These are phyloP conservation scores for Drosophila paranaensis DNA, from an alignment of 2,888 invertebrate genomes.

Conservation along the genomic window DNA sequence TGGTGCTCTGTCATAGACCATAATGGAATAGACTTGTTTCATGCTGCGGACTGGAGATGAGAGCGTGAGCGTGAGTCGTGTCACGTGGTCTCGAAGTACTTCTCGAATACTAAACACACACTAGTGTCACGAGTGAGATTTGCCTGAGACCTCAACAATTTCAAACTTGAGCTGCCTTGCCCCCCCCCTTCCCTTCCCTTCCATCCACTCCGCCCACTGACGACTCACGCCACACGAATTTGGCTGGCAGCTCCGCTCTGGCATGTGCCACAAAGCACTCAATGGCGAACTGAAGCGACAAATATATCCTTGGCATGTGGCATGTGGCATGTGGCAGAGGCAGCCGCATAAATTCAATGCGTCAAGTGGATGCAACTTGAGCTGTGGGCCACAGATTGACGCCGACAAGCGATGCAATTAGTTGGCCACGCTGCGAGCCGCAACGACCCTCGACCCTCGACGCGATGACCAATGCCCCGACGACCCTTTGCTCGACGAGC, in stretches of 20 bases:
- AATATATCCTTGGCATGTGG: slow-evolving; percentile 53
- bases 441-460: neutral
- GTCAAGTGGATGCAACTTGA: slow-evolving; percentile 52
- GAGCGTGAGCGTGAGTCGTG: slow-evolving; percentile 13
- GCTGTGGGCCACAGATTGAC: slow-evolving; percentile 51
- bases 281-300: slow-evolving; percentile 42
- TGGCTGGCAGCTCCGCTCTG: slow-evolving; percentile 17
- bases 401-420: slow-evolving; percentile 55
- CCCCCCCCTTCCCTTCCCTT: no score
- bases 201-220: neutral
- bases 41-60: neutral
- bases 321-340: slow-evolving; percentile 29
- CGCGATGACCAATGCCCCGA: slow-evolving; percentile 12
- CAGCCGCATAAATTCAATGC: slow-evolving; percentile 55
- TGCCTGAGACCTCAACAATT: no score
- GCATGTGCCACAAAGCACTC: slow-evolving; percentile 41
- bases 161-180: no score
- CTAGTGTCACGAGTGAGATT: neutral
- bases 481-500: neutral
- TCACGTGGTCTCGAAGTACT: slow-evolving; percentile 9
- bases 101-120: no score
- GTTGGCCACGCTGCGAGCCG: slow-evolving; percentile 26
- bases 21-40: slow-evolving; percentile 25
- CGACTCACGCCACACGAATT: neutral
- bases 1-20: slow-evolving; percentile 21